phyloP scores from a whole-genome alignment of 2,888 invertebrate genomes.

The Andricus quercusramuli region DNA sequence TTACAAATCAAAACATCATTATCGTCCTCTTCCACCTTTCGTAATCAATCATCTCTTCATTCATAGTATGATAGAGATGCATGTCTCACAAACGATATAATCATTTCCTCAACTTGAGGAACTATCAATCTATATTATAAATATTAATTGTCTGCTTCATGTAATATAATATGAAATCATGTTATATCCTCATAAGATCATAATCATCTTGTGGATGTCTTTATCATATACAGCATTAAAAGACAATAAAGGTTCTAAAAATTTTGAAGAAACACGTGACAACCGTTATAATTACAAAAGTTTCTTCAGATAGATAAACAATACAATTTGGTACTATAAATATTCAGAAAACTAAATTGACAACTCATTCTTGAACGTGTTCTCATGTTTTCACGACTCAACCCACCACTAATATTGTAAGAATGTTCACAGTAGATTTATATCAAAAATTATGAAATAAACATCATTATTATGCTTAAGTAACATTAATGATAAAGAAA shows the following conservation, averaged over 20 bases:
- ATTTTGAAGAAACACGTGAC: not conserved
- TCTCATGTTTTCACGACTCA: too few species aligned
- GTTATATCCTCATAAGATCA: too few species aligned
- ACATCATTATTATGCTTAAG: too few species aligned
- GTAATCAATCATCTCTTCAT: not conserved
- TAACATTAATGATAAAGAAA: too few species aligned
- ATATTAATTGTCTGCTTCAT: not conserved
- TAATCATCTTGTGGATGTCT: not conserved
- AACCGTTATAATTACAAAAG: not conserved
- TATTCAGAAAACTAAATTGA: too few species aligned
- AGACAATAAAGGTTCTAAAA: not conserved
- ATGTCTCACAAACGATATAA: not conserved
- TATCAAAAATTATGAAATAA: too few species aligned
- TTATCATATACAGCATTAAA: not conserved
- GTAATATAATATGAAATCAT: not conserved
- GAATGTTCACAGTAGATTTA: too few species aligned
- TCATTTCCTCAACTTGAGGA: not conserved
- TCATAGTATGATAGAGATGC: not conserved
- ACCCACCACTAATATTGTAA: too few species aligned
- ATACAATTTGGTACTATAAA: too few species aligned
- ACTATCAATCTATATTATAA: not conserved
- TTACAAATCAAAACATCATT: not conserved
- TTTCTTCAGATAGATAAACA: not conserved
- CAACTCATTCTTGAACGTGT: too few species aligned
- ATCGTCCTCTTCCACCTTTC: not conserved